Evolutionary conservation across 2,888 invertebrate genomes (phyloP).

Genomic region (Scaptomyza caliginosa): DNA sequence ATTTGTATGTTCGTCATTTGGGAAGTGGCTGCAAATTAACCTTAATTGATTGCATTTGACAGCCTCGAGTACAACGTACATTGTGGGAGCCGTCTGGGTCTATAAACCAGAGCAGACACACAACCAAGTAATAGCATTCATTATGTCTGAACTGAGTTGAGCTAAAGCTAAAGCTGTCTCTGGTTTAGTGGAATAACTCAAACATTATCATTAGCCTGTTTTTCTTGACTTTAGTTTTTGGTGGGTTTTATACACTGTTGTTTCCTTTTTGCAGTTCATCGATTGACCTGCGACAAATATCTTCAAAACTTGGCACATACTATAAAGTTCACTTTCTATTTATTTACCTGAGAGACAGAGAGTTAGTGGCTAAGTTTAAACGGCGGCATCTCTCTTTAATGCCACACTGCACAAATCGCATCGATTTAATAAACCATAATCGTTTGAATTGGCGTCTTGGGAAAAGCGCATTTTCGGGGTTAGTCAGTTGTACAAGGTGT

Average conservation of each 20-base stretch:
- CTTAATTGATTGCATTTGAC: conserved; percentile 79
- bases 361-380: background rate
- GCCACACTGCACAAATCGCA: conserved; percentile 63
- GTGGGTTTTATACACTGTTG: background rate
- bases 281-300: conserved; percentile 49
- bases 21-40: conserved; percentile 76
- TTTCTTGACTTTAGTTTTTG: conserved; percentile 15
- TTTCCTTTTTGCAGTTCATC: conserved; percentile 36
- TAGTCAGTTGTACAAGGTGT: conserved; percentile 66
- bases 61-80: conserved; percentile 35
- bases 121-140: conserved; percentile 59
- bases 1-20: conserved; percentile 69
- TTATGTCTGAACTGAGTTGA: conserved; percentile 44
- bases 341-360: conserved; percentile 30
- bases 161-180: conserved; percentile 4
- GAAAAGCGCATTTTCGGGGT: conserved; percentile 33
- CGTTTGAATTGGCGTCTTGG: conserved; percentile 24
- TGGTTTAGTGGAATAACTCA: conserved; percentile 49
- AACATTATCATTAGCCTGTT: conserved; percentile 75
- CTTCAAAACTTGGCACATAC: conserved; percentile 23
- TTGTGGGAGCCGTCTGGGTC: conserved; percentile 61
- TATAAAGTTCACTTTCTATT: conserved; percentile 69
- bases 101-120: conserved; percentile 54
- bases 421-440: conserved; percentile 75
- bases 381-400: conserved; percentile 73